Evolutionary conservation across 2,113 vertebrate species (phyloP), one percentile per base, ranked within the genome.

Genomic region (Sinosuthora webbiana): DNA sequence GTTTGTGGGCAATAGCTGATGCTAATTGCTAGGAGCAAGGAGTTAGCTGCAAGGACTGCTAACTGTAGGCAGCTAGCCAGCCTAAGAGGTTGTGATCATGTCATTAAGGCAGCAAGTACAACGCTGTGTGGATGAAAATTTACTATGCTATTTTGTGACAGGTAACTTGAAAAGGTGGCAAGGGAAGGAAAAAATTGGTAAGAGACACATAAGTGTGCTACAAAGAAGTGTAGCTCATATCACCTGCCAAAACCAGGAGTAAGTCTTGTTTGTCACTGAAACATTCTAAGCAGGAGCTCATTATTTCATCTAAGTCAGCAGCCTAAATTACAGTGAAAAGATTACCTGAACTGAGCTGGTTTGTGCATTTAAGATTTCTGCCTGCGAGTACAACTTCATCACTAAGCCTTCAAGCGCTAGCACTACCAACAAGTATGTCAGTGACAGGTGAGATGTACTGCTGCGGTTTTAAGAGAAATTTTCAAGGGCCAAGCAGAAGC

Each of bases 401-500:
- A 53, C 52, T 74, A 87, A 69, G 47, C 53, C 77, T 91, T 59
- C 13, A 59, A 55, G 30, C 8, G 11, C 44, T 84, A 59, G 39
- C 83, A 76, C 4, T 0, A 2, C 30, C 60, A 65, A 30, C 27
- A 59, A 18, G 30, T 35, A 39, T 59, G 25, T 87, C 24, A 59
- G 42, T 44, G 64, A 13, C 30, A 63, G 56, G 19, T 82, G 41
- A 94, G 35, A 74, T 11, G 14, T 30, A 24, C 17, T 47, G 21
- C 53, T 57, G 59, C 41, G 60, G 63, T 67, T 83, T 96, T 96
- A 96, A 76, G 78, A 87, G 57, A 98, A 81, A 37, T 97, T 98
- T 96, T 98, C 98, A 93, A 99, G 65, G 56, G 98, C 97, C 64
- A 94, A 82, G 35, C 96, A 98, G 67, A 99, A 94, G 53, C 94